Evolutionary conservation across 2,888 invertebrate genomes (phyloP).

Genomic region (Polyommatus icarus): DNA sequence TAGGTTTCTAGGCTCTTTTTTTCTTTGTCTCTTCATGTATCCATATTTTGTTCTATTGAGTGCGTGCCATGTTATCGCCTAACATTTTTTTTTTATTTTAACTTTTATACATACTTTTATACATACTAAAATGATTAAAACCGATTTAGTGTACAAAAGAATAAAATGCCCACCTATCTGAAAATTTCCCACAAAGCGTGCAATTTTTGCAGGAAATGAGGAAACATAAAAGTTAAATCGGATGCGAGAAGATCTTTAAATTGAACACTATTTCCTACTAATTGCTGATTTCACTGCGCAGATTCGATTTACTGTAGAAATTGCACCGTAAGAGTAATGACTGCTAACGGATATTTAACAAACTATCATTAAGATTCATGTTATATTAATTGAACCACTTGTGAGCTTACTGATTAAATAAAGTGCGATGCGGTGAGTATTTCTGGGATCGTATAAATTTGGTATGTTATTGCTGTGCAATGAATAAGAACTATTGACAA

Average conservation of each 20-base stretch:
- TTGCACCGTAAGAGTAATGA: conserved; percentile 8
- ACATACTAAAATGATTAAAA: background rate
- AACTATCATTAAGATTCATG: background rate
- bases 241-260: conserved; percentile 15
- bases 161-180: background rate
- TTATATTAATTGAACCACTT: background rate
- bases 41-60: too few species aligned
- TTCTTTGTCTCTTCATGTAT: too few species aligned
- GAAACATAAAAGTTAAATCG: conserved; percentile 8
- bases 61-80: too few species aligned
- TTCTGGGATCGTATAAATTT: too few species aligned
- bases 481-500: too few species aligned
- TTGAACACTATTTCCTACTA: conserved; percentile 17
- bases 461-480: too few species aligned
- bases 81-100: too few species aligned
- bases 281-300: conserved; percentile 12
- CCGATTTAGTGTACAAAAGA: conserved; percentile 1
- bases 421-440: too few species aligned
- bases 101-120: too few species aligned
- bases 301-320: conserved; percentile 9
- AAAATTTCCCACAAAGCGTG: background rate
- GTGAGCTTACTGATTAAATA: background rate
- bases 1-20: too few species aligned
- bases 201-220: background rate
- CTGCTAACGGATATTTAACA: background rate